Conservation (phyloP, 2,888 invertebrate species). For the Nesidiocoris tenuis region DNA sequence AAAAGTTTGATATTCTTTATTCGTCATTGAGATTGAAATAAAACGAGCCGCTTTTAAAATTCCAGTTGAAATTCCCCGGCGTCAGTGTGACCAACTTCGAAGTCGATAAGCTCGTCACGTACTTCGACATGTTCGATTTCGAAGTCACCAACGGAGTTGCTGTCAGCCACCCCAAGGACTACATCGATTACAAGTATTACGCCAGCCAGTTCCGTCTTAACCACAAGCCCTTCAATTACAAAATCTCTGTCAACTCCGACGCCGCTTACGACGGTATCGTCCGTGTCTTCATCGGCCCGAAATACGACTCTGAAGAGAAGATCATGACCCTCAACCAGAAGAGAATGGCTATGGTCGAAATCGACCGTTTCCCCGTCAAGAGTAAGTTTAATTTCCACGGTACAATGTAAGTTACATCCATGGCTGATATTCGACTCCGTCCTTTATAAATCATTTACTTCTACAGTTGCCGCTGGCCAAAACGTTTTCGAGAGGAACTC, state of each 20-base stretch:
- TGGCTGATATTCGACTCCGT: not conserved
- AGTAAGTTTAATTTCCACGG: slow-evolving; percentile 51
- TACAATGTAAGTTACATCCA: not conserved
- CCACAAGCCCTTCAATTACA: slow-evolving; percentile 64
- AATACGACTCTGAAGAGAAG: slow-evolving; percentile 65
- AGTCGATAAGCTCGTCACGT: slow-evolving; percentile 67
- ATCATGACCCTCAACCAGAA: slow-evolving; percentile 51
- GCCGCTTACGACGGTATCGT: slow-evolving; percentile 63
- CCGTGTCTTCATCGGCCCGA: slow-evolving; percentile 69
- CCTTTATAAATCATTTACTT: not conserved
- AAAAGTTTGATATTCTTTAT: too few species aligned
- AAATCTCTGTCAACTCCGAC: slow-evolving; percentile 61
- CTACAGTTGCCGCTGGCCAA: slow-evolving; percentile 60
- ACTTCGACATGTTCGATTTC: slow-evolving; percentile 67
- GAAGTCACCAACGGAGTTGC: slow-evolving; percentile 66
- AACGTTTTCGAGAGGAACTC: slow-evolving; percentile 70
- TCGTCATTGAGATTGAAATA: too few species aligned
- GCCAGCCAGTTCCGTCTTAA: slow-evolving; percentile 66
- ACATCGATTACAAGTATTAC: slow-evolving; percentile 49
- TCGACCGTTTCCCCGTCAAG: slow-evolving; percentile 64
- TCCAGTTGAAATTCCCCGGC: slow-evolving; percentile 62
- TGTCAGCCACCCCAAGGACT: slow-evolving; percentile 30
- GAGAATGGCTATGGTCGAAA: slow-evolving; percentile 64
- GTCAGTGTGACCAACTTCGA: slow-evolving; percentile 64
- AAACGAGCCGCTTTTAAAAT: too few species aligned